phyloP scores from a whole-genome alignment of 2,113 vertebrate species.

The Microcebus lehilahytsara region DNA sequence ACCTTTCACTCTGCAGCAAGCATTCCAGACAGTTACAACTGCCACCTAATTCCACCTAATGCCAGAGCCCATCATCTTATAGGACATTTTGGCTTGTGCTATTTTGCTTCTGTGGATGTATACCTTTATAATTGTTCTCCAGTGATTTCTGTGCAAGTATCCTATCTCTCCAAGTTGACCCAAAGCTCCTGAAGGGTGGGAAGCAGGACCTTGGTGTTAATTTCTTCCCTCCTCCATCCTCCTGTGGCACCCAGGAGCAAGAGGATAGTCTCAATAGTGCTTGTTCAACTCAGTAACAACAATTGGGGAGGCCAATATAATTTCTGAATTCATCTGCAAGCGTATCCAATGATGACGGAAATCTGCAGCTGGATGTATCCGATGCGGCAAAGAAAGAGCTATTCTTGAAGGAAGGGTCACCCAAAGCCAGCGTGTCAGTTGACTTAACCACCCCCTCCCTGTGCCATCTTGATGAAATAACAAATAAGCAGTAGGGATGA shows the following conservation, averaged over 20 bases:
- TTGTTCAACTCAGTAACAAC: constrained; percentile 65
- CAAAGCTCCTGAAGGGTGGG: background rate
- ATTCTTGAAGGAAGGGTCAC: constrained; percentile 68
- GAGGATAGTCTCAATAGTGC: constrained; percentile 51
- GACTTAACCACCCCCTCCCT: constrained; percentile 59
- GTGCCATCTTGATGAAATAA: constrained; percentile 67
- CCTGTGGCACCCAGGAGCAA: constrained; percentile 8
- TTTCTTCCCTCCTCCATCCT: background rate
- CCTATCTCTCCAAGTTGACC: background rate
- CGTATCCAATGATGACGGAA: constrained; percentile 62
- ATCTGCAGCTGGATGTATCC: constrained; percentile 73
- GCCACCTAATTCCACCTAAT: constrained; percentile 19
- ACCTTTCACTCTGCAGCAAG: background rate
- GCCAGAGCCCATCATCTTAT: constrained; percentile 7
- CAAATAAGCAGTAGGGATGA: constrained; percentile 58
- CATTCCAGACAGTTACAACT: background rate
- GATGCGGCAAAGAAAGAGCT: constrained; percentile 69
- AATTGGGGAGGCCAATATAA: constrained; percentile 58
- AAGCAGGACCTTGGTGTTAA: background rate
- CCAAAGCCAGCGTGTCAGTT: constrained; percentile 64
- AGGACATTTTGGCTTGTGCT: constrained; percentile 27
- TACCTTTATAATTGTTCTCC: background rate
- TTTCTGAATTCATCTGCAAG: constrained; percentile 73
- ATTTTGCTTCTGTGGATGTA: constrained; percentile 1
- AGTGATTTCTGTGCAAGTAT: background rate